A percentile compares a stretch with the other conserved stretches of the same genome.
These are phyloP conservation scores for Tanytarsus gracilentus DNA, from an alignment of 2,888 invertebrate genomes.

Conservation along the genomic window DNA sequence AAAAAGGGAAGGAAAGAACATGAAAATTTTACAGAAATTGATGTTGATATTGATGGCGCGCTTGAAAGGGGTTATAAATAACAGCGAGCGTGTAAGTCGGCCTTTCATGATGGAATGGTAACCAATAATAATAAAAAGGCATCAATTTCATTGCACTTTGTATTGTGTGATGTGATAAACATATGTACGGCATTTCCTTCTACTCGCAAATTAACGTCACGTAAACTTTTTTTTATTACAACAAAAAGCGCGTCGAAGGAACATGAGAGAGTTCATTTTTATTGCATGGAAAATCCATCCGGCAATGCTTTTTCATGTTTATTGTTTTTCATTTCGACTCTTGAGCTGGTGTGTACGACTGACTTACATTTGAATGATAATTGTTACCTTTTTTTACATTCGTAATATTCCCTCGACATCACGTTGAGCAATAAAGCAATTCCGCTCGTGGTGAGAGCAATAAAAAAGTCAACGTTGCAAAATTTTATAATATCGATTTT, in stretches of 20 bases:
- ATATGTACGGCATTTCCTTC: slow-evolving; percentile 2
- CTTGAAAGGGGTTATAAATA: neutral
- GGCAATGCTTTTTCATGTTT: slow-evolving; percentile 15
- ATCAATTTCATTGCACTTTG: slow-evolving; percentile 21
- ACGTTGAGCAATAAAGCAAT: neutral
- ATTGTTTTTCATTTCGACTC: slow-evolving; percentile 11
- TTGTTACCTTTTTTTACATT: slow-evolving; percentile 14
- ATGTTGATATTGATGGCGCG: neutral
- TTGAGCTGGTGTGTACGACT: slow-evolving; percentile 8
- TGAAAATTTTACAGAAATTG: neutral
- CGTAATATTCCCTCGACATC: neutral
- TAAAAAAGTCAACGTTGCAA: neutral
- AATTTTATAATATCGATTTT: no score
- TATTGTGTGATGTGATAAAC: neutral
- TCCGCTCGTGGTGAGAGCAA: neutral
- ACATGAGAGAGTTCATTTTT: slow-evolving; percentile 4
- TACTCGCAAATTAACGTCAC: slow-evolving; percentile 21
- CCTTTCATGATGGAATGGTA: slow-evolving; percentile 8
- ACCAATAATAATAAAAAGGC: slow-evolving; percentile 24
- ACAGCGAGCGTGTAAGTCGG: neutral
- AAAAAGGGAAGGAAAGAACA: slow-evolving; percentile 4
- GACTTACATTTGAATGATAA: slow-evolving; percentile 24
- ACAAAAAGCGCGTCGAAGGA: slow-evolving; percentile 10
- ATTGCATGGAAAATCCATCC: slow-evolving; percentile 12
- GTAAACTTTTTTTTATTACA: slow-evolving; percentile 3